A percentile compares a stretch with the other conserved stretches of the same genome.
These are phyloP conservation scores for Aphis gossypii DNA, from an alignment of 1,140 invertebrate genomes.

Conservation along the genomic window DNA sequence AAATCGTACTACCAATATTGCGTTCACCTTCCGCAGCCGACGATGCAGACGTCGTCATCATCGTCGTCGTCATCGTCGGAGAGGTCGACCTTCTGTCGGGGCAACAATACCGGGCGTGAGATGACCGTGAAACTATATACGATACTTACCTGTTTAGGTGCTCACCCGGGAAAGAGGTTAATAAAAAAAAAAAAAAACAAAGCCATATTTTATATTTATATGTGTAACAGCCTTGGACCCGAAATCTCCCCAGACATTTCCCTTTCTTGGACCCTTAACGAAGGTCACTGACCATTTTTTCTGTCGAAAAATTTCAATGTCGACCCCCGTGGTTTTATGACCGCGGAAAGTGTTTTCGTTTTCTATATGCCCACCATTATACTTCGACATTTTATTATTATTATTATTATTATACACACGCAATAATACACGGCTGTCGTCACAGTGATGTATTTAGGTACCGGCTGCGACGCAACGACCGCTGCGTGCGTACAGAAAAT, in stretches of 20 bases:
- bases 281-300: slow-evolving; percentile 57
- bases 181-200: slow-evolving; percentile 42
- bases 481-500: background rate
- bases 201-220: slow-evolving; percentile 35
- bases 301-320: slow-evolving; percentile 50
- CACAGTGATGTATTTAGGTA: background rate
- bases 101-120: slow-evolving; percentile 52
- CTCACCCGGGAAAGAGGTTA: slow-evolving; percentile 55
- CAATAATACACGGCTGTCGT: background rate
- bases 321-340: slow-evolving; percentile 50
- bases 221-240: slow-evolving; percentile 54
- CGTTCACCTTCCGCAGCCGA: slow-evolving; percentile 47
- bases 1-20: slow-evolving; percentile 51
- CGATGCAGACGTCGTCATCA: background rate
- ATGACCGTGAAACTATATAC: slow-evolving; percentile 56
- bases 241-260: slow-evolving; percentile 53
- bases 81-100: slow-evolving; percentile 55
- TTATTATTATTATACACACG: background rate
- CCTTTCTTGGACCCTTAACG: slow-evolving; percentile 48
- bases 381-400: background rate
- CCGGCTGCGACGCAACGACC: background rate
- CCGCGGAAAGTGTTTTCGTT: slow-evolving; percentile 37
- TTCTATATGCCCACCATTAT: background rate
- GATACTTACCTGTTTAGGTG: slow-evolving; percentile 52
- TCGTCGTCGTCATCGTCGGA: background rate